phyloP scores from a whole-genome alignment of 1,140 invertebrate genomes.

The Diorhabda sublineata region DNA sequence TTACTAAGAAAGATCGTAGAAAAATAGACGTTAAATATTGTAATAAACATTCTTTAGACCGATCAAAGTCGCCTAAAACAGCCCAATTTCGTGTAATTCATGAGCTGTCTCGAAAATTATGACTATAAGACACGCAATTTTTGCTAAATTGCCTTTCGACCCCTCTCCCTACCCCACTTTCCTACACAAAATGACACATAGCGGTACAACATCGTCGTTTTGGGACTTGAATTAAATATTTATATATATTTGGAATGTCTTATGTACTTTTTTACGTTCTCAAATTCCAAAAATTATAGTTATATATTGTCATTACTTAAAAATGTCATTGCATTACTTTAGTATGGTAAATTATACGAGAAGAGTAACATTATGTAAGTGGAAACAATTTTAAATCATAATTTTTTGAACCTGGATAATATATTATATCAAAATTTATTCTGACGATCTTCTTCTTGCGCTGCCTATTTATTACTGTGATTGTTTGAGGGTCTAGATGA shows the following conservation, averaged over 20 bases:
- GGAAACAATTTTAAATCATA: no score
- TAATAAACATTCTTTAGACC: not conserved
- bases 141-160: not conserved
- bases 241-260: not conserved
- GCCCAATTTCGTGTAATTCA: constrained; percentile 1
- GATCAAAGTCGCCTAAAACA: not conserved
- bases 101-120: constrained; percentile 1
- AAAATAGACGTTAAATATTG: not conserved
- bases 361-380: no score
- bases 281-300: not conserved
- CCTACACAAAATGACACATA: not conserved
- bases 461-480: no score
- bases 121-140: not conserved
- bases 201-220: not conserved
- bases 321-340: no score
- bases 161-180: not conserved
- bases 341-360: no score
- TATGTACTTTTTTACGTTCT: not conserved
- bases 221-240: not conserved
- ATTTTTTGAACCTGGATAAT: no score
- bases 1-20: not conserved
- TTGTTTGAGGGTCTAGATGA: no score
- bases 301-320: no score
- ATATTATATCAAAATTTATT: no score
- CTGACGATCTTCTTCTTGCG: no score